phyloP scores from a whole-genome alignment of 1,140 invertebrate genomes.

The Cydia strobilella region DNA sequence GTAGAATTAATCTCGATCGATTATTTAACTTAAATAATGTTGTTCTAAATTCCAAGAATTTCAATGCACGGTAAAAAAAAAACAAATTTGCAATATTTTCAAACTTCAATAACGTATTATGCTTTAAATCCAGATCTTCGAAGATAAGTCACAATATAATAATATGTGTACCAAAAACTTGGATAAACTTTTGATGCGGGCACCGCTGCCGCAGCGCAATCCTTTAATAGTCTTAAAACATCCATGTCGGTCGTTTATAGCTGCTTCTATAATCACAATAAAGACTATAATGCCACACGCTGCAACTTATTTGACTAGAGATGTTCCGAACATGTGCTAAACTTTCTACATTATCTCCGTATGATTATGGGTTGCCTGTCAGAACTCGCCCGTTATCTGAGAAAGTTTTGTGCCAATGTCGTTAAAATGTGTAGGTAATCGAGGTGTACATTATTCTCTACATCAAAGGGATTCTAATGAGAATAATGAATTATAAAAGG shows the following conservation, averaged over 20 bases:
- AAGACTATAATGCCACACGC: neutral
- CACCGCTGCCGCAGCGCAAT: neutral
- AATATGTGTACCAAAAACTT: neutral
- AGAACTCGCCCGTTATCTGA: constrained; percentile 25
- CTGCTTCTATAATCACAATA: neutral
- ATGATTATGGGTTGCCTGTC: constrained; percentile 24
- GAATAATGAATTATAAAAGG: neutral
- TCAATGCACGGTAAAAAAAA: too few species aligned
- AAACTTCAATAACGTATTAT: too few species aligned
- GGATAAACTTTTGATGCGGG: neutral
- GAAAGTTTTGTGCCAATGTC: constrained; percentile 6
- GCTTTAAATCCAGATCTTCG: neutral
- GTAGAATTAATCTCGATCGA: too few species aligned
- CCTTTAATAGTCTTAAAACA: neutral
- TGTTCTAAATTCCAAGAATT: too few species aligned
- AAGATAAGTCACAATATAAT: neutral
- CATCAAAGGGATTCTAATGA: constrained; percentile 22
- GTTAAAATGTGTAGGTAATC: constrained; percentile 20
- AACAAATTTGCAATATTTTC: too few species aligned
- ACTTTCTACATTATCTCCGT: constrained; percentile 25
- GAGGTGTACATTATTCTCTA: constrained; percentile 8
- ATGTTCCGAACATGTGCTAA: constrained; percentile 13
- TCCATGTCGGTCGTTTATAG: neutral
- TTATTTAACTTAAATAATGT: too few species aligned
- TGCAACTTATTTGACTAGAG: constrained; percentile 2